Evolutionary conservation across 2,888 invertebrate species (phyloP).

Genomic region (Orgyia antiqua): DNA sequence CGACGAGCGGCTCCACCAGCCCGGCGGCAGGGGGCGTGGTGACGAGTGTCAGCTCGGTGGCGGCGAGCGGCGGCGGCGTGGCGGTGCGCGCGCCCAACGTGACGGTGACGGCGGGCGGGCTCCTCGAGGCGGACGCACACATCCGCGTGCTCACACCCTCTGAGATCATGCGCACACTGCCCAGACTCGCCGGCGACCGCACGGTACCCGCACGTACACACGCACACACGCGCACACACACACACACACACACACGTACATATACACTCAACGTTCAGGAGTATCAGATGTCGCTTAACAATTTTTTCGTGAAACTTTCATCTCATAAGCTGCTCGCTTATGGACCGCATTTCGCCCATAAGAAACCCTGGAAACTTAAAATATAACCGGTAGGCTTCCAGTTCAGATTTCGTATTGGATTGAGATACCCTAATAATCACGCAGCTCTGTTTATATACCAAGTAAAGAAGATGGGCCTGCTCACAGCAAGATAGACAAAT

Average conservation of each 20-base stretch:
- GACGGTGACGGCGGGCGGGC: constrained; percentile 81
- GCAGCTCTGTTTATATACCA: too few species aligned
- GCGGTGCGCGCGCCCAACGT: constrained; percentile 82
- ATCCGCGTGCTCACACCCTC: constrained; percentile 93
- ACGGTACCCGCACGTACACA: constrained; percentile 18
- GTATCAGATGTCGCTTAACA: too few species aligned
- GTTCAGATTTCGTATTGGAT: too few species aligned
- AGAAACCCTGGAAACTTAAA: too few species aligned
- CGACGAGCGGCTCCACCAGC: constrained; percentile 15
- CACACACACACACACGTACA: not conserved
- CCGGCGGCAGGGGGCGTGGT: constrained; percentile 40
- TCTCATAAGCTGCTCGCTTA: too few species aligned
- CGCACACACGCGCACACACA: constrained; percentile 13
- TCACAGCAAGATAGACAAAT: too few species aligned
- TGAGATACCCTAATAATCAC: too few species aligned
- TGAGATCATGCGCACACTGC: constrained; percentile 94
- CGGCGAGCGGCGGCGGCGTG: constrained; percentile 13
- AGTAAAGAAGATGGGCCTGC: too few species aligned
- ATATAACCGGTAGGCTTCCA: too few species aligned
- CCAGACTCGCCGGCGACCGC: constrained; percentile 80
- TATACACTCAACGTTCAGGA: not conserved
- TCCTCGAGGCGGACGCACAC: constrained; percentile 84
- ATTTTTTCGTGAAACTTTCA: too few species aligned
- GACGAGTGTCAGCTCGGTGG: constrained; percentile 15
- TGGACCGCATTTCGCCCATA: too few species aligned